Conservation (phyloP, 2,113 vertebrate species). For the Suricata suricatta region DNA sequence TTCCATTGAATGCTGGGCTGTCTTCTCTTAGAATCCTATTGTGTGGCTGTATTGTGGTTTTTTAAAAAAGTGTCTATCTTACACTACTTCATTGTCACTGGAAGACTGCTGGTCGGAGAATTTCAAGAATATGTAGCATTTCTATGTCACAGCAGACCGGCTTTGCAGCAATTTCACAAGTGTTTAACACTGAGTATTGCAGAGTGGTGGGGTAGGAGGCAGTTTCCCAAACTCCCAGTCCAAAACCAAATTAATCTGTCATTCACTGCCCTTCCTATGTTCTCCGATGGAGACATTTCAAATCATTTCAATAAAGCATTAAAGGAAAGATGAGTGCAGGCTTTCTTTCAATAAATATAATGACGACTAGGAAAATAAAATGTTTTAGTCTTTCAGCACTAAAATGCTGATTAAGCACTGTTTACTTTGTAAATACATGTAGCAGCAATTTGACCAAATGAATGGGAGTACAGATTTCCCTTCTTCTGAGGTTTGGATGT, state of each 20-base stretch:
- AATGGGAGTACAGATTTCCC: neutral
- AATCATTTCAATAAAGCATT: conserved; percentile 67
- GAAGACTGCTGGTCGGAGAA: neutral
- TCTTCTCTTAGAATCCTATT: conserved; percentile 22
- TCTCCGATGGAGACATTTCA: conserved; percentile 40
- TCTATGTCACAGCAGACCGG: neutral
- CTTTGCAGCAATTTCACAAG: conserved; percentile 20
- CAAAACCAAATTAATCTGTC: conserved; percentile 38
- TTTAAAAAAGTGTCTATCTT: neutral
- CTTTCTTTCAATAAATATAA: conserved; percentile 27
- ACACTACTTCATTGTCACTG: neutral
- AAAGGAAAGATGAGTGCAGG: neutral
- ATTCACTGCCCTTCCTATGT: neutral
- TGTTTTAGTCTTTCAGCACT: neutral
- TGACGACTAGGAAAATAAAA: neutral
- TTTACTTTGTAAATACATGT: neutral
- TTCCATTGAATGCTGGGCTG: neutral
- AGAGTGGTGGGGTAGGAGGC: neutral
- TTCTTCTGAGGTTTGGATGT: neutral
- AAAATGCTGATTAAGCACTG: neutral
- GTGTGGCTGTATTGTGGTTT: neutral
- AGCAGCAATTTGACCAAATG: neutral
- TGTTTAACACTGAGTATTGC: neutral
- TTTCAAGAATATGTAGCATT: neutral
- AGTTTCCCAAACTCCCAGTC: neutral